Percentiles rank a stretch among this genome's conserved stretches.
These are phyloP conservation scores for Ptychoptera contaminata DNA, from an alignment of 2,888 invertebrate species.

Conservation along the genomic window DNA sequence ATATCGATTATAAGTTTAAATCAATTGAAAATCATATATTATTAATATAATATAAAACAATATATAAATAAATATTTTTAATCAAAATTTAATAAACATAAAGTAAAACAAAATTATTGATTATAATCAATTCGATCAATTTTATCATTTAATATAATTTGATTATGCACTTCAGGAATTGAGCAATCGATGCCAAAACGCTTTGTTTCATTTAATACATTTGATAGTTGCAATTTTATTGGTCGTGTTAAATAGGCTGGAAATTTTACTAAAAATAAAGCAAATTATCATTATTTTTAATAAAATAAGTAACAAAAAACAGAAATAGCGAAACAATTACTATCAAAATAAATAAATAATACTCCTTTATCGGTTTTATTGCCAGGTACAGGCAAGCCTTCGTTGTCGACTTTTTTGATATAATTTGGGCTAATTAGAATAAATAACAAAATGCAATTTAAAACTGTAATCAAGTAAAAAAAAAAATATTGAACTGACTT, in stretches of 20 bases:
- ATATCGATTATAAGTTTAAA: too few relatives aligned
- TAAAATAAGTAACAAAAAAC: not conserved
- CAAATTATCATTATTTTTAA: slow-evolving; percentile 1
- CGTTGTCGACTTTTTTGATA: slow-evolving; percentile 48
- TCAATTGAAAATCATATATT: too few relatives aligned
- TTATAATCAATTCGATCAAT: not conserved
- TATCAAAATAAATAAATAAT: slow-evolving; percentile 49
- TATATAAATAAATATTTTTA: too few relatives aligned
- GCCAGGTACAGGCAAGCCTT: slow-evolving; percentile 55
- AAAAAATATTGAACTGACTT: slow-evolving; percentile 26
- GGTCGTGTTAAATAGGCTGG: slow-evolving; percentile 36
- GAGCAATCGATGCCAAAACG: too few relatives aligned
- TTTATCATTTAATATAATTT: not conserved
- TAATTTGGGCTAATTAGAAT: slow-evolving; percentile 39
- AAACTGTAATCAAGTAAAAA: slow-evolving; percentile 5
- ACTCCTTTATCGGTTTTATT: slow-evolving; percentile 47
- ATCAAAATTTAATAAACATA: not conserved
- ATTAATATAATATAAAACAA: not conserved
- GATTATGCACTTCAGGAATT: too few relatives aligned
- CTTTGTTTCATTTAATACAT: slow-evolving; percentile 1
- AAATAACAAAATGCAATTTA: slow-evolving; percentile 4
- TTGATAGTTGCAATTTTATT: slow-evolving; percentile 22
- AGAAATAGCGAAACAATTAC: slow-evolving; percentile 14
- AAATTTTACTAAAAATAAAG: slow-evolving; percentile 30
- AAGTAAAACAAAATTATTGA: not conserved